Evolutionary conservation across 2,888 invertebrate species (phyloP).

Genomic region (Allygus modestus): DNA sequence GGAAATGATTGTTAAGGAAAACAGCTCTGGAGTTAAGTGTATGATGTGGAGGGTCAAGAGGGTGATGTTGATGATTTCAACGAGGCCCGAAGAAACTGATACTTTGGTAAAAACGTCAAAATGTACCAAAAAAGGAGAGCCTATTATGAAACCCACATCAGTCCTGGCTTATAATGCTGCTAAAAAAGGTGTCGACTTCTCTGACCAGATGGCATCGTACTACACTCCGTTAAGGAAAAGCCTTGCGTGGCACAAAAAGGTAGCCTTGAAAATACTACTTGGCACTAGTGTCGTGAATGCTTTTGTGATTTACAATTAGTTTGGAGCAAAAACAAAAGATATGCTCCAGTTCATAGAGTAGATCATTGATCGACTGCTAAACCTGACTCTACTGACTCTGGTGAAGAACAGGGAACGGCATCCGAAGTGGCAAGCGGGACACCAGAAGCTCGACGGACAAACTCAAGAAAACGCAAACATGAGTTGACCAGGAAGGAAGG

Average conservation of each 20-base stretch:
- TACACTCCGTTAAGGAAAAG: constrained; percentile 24
- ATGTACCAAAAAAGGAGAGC: constrained; percentile 2
- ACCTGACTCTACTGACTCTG: not conserved
- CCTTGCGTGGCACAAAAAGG: constrained; percentile 10
- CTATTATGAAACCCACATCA: not conserved
- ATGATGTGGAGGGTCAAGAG: constrained; percentile 13
- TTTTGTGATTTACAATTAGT: constrained; percentile 37
- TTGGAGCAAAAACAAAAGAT: not conserved
- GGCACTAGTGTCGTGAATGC: constrained; percentile 12
- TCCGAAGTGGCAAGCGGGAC: too few relatives aligned
- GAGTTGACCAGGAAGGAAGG: too few relatives aligned
- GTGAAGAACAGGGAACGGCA: not conserved
- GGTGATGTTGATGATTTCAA: not conserved
- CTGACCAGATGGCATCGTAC: constrained; percentile 56
- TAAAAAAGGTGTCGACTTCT: constrained; percentile 19
- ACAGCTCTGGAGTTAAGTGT: not conserved
- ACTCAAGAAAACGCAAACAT: too few relatives aligned
- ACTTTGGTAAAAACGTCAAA: not conserved
- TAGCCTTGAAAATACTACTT: constrained; percentile 5
- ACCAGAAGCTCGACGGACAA: too few relatives aligned
- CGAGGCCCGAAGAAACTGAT: not conserved
- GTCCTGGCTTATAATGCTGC: not conserved
- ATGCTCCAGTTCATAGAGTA: not conserved
- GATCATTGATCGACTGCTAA: not conserved
- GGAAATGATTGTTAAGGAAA: constrained; percentile 8